phyloP scores from a whole-genome alignment of 2,888 invertebrate species.

The Gandaritis pyraliata region DNA sequence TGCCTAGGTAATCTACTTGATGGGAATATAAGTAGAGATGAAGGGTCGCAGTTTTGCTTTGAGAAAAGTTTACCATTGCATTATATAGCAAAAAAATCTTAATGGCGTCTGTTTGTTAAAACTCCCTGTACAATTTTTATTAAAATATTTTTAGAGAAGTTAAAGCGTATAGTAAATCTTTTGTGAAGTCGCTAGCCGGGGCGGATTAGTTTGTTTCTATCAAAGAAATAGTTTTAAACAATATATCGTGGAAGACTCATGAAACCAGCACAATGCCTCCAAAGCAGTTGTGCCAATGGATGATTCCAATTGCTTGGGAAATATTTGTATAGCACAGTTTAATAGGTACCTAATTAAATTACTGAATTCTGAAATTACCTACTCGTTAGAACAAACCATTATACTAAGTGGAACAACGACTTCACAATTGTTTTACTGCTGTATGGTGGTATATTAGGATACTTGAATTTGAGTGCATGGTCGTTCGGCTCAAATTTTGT shows the following conservation, averaged over 20 bases:
- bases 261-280: not conserved
- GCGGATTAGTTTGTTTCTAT: not conserved
- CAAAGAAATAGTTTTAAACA: not conserved
- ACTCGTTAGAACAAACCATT: conserved; percentile 4
- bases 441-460: not conserved
- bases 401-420: conserved; percentile 5
- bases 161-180: too few relatives aligned
- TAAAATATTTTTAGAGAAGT: too few relatives aligned
- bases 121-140: too few relatives aligned
- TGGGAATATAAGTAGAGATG: not conserved
- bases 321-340: conserved; percentile 9
- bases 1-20: not conserved
- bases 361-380: conserved; percentile 3
- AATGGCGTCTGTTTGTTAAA: too few relatives aligned
- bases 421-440: not conserved
- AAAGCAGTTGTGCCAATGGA: conserved; percentile 24
- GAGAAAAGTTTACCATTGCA: not conserved
- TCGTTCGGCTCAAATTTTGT: too few relatives aligned
- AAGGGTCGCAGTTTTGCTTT: not conserved
- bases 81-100: not conserved
- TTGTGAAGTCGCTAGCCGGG: too few relatives aligned
- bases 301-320: conserved; percentile 10
- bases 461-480: too few relatives aligned
- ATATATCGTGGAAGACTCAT: not conserved
- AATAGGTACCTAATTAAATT: conserved; percentile 5